Evolutionary conservation across 2,888 invertebrate species (phyloP), one percentile per base, ranked within the genome.

Genomic region (Cactoblastis cactorum): DNA sequence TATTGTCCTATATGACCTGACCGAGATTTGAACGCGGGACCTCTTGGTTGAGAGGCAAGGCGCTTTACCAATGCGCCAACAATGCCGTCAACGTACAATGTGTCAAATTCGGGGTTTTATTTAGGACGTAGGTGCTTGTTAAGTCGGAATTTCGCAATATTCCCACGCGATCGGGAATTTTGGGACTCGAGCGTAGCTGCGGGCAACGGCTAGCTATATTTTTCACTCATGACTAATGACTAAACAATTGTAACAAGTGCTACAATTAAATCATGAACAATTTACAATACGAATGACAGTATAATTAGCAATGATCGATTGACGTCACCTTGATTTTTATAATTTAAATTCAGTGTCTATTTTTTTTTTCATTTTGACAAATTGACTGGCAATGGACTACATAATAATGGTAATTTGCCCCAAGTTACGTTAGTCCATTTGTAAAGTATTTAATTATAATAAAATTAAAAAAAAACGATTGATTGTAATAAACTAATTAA

Each of bases 301-400:
- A 5, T 38, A 38, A 38, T 38, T 11, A 38, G 8, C 5, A 11
- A 15, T 38, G 38, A 38, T 38, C 19, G 38, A 38, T 38, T 38
- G 9, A 2, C 32, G 11, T 12, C 18, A 45, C 45, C 45, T 45
- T 45, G 45, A 17, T 33, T 18, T 18, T 19, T 33, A 33, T 17
- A 45, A 45, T 45, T 34, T 18, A n/a, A 17, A 15, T 12, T 17
- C 6, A 45, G 18, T 45, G 34, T 14, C 8, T 45, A 22, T 22
- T 14, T 12, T n/a, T 33, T 15, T 18, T 45, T 58, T 54, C n/a
- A n/a, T n/a, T n/a, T n/a, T 53, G 57, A 60, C 62, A 60, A 66
- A 62, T 62, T 56, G 58, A 55, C 57, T 48, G 56, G 51, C 62
- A 58, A 64, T 62, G 58, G 59, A 47, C 38, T 22, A 41, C 45